These are phyloP conservation scores for Glossophaga mutica DNA, from an alignment of 2,797 vertebrate genomes.

Conservation along the genomic window DNA sequence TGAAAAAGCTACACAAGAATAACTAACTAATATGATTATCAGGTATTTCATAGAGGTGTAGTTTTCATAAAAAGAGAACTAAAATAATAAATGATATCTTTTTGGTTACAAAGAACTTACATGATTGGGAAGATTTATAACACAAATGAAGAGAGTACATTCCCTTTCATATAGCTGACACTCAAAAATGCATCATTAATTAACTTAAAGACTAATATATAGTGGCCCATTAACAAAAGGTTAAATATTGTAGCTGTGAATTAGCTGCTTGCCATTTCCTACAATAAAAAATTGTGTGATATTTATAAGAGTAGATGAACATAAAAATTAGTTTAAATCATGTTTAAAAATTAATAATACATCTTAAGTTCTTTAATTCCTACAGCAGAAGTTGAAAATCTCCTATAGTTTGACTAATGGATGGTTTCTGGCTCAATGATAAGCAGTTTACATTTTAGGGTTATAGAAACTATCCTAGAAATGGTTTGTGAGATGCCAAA, in stretches of 20 bases:
- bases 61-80: background rate
- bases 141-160: background rate
- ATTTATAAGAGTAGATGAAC: background rate
- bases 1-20: background rate
- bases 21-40: background rate
- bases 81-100: background rate
- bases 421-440: background rate
- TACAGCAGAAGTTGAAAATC: background rate
- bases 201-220: background rate
- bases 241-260: background rate
- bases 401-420: background rate
- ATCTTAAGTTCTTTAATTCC: background rate
- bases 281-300: background rate
- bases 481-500: background rate
- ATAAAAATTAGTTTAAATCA: conserved; percentile 4
- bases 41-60: background rate
- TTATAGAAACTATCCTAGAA: background rate
- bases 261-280: background rate
- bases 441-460: background rate
- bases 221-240: background rate
- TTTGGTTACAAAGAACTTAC: background rate
- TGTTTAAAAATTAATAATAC: background rate
- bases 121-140: background rate
- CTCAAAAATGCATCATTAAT: background rate
- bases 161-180: background rate